Percentiles rank a stretch among this genome's conserved stretches.
Evolutionary conservation across 2,113 vertebrate genomes (phyloP).

Genomic region (Urocolius indicus): DNA sequence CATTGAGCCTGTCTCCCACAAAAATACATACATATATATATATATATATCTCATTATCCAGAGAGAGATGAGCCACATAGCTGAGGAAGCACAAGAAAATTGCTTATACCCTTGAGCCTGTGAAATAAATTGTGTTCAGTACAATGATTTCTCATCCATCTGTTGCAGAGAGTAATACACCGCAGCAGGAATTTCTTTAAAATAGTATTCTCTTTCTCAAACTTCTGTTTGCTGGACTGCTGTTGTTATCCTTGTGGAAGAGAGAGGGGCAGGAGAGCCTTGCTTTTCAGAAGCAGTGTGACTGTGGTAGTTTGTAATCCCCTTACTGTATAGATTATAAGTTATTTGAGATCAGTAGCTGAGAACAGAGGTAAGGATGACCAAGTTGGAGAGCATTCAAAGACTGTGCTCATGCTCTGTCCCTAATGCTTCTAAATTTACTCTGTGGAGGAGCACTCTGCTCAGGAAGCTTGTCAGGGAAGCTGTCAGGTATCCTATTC

Average conservation of each 20-base stretch:
- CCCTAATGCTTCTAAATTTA: background rate
- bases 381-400: background rate
- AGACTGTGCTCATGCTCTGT: background rate
- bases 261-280: background rate
- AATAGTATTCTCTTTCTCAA: background rate
- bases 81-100: background rate
- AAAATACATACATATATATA: background rate
- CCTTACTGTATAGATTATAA: background rate
- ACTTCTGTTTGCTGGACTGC: background rate
- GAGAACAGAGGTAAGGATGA: background rate
- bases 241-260: background rate
- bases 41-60: background rate
- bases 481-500: background rate
- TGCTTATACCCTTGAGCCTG: background rate
- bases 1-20: background rate
- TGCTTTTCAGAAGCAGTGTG: background rate
- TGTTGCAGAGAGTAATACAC: background rate
- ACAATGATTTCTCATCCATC: slow-evolving; percentile 2
- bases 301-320: background rate
- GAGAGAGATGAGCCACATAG: background rate
- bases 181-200: background rate
- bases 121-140: slow-evolving; percentile 17
- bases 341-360: background rate
- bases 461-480: background rate
- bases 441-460: background rate